Evolutionary conservation across 2,113 vertebrate species (phyloP), one percentile per base, ranked within the genome.

Genomic region (Psittacula cyanocephala): DNA sequence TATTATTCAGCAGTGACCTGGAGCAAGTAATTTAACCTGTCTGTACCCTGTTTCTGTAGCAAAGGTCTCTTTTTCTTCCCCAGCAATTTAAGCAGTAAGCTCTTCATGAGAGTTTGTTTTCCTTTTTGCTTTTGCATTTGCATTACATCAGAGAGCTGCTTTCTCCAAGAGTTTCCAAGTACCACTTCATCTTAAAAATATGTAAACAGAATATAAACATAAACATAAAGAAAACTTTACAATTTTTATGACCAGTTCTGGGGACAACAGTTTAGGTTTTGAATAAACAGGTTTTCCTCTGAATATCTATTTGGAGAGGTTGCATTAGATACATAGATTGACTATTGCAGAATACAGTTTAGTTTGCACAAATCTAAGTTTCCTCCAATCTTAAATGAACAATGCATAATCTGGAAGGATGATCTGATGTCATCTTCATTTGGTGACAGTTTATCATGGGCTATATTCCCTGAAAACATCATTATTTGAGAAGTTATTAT

Each of bases 11-110:
- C 68, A 93, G 88, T 88, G 79, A 95, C 89, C 87, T 2, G 11
- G 33, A 94, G 94, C 88, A 88, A 94, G 76, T 90, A 0, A 85
- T 89, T 94, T 96, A 95, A 93, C 93, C 89, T 93, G 75, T 47
- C 82, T 93, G 17, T 78, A 65, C 39, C 37, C 46, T 81, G 55
- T 88, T 96, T 93, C 81, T 90, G 89, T 74, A 91, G 75, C 0
- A 1, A 94, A 96, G 60, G 25, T 83, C 60, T 94, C 81, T 90
- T 91, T 91, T 86, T 44, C 85, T 71, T 90, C 60, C 44, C 25
- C 60, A 90, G 82, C 35, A 83, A 86, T 83, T 94, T 91, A 91
- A 93, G 62, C 60, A 88, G 67, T 75, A 96, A 88, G 39, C n/a
- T 86, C 52, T 88, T 92, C 79, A 64, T 44, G 69, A 89, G 24